phyloP scores from a whole-genome alignment of 1,140 invertebrate species.

The Aphidius ervi region DNA sequence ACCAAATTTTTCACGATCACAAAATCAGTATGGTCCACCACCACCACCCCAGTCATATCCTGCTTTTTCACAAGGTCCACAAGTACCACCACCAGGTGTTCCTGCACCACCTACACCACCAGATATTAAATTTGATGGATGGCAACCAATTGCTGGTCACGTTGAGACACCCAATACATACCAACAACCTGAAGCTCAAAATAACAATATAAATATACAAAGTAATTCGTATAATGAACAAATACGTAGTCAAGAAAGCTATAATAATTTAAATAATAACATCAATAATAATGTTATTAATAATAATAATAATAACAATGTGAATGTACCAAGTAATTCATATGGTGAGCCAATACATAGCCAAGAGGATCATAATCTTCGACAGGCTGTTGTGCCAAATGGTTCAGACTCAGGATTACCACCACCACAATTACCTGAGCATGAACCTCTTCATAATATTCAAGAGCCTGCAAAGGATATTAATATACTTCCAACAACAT shows the following conservation, averaged over 20 bases:
- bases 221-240: slow-evolving; percentile 17
- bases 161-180: slow-evolving; percentile 38
- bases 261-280: slow-evolving; percentile 3
- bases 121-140: slow-evolving; percentile 75
- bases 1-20: slow-evolving; percentile 49
- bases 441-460: slow-evolving; percentile 43
- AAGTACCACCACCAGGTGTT: slow-evolving; percentile 61
- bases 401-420: slow-evolving; percentile 44
- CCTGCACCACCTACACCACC: slow-evolving; percentile 68
- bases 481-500: neutral
- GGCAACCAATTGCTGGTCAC: slow-evolving; percentile 74
- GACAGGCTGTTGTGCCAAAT: slow-evolving; percentile 37
- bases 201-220: slow-evolving; percentile 18
- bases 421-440: slow-evolving; percentile 47
- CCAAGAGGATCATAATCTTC: slow-evolving; percentile 45
- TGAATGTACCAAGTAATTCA: slow-evolving; percentile 45
- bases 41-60: slow-evolving; percentile 36
- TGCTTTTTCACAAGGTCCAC: slow-evolving; percentile 33
- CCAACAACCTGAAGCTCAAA: neutral
- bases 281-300: slow-evolving; percentile 30
- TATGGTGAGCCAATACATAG: slow-evolving; percentile 46
- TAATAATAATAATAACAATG: slow-evolving; percentile 33
- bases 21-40: slow-evolving; percentile 46
- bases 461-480: slow-evolving; percentile 29
- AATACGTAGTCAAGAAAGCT: slow-evolving; percentile 15